These are phyloP conservation scores for Diachasma alloeum DNA, from an alignment of 1,140 invertebrate genomes.

Conservation along the genomic window DNA sequence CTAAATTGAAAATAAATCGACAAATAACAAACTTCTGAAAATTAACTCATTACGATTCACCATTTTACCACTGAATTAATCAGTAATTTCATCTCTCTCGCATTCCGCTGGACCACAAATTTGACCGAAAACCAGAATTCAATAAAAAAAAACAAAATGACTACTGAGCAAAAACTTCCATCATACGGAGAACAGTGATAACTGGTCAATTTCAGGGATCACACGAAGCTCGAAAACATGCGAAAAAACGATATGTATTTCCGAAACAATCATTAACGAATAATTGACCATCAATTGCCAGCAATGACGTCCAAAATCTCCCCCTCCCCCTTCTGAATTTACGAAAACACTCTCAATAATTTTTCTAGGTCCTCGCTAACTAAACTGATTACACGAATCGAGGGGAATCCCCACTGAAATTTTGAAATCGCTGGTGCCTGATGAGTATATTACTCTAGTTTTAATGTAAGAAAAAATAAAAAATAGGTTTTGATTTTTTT, in stretches of 20 bases:
- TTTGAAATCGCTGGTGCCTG: too few species aligned
- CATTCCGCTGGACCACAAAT: neutral
- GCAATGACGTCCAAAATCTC: slow-evolving; percentile 15
- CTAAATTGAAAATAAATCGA: too few species aligned
- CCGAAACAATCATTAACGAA: neutral
- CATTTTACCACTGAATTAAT: too few species aligned
- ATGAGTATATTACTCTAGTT: too few species aligned
- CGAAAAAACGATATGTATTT: neutral
- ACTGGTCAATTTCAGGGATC: neutral
- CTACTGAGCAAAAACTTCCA: neutral
- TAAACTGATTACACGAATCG: neutral
- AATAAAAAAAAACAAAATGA: neutral
- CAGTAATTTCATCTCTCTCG: neutral
- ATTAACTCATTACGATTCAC: too few species aligned
- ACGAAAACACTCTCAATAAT: neutral
- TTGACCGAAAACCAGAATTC: neutral
- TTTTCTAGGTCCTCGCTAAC: neutral
- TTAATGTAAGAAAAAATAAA: too few species aligned
- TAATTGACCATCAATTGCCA: slow-evolving; percentile 23
- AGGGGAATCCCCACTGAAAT: too few species aligned
- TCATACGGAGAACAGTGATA: neutral
- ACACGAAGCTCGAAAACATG: neutral
- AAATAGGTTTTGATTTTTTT: too few species aligned
- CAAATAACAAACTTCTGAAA: too few species aligned
- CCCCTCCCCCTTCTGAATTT: neutral